phyloP scores from a whole-genome alignment of 2,888 invertebrate species.

The Coelopa pilipes region DNA sequence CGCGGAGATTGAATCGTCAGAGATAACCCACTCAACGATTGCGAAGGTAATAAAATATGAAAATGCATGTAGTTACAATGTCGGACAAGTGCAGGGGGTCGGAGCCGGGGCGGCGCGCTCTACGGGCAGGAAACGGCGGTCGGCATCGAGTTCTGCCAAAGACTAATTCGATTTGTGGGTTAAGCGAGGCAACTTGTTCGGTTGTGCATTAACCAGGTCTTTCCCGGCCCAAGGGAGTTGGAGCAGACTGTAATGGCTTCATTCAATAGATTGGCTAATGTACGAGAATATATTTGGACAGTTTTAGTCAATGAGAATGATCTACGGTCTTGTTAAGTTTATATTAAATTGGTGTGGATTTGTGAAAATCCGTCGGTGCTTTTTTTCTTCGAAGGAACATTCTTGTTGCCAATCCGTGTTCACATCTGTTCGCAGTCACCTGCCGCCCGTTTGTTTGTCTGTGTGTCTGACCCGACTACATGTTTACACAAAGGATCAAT shows the following conservation, averaged over 20 bases:
- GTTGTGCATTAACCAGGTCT: background rate
- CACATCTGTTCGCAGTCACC: too few relatives aligned
- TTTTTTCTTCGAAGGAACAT: too few relatives aligned
- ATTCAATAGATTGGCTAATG: too few relatives aligned
- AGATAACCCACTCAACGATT: slow-evolving; percentile 24
- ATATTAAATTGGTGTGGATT: too few relatives aligned
- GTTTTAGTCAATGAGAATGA: too few relatives aligned
- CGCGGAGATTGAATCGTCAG: slow-evolving; percentile 23
- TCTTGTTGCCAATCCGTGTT: too few relatives aligned
- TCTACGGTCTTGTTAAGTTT: too few relatives aligned
- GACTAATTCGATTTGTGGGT: slow-evolving; percentile 24
- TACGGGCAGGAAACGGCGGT: background rate
- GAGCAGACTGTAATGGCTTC: background rate
- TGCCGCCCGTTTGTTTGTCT: too few relatives aligned
- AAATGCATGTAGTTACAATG: slow-evolving; percentile 34
- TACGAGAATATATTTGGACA: too few relatives aligned
- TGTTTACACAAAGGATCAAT: background rate
- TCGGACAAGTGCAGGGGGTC: slow-evolving; percentile 22
- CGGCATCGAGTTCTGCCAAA: background rate
- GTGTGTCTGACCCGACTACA: too few relatives aligned
- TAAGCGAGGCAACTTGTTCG: slow-evolving; percentile 12
- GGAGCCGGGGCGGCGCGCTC: background rate
- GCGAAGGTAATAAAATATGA: slow-evolving; percentile 32
- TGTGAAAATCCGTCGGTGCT: too few relatives aligned
- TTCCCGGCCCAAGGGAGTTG: background rate